Evolutionary conservation across 2,888 invertebrate genomes (phyloP).

Genomic region (Mythimna ferrago): DNA sequence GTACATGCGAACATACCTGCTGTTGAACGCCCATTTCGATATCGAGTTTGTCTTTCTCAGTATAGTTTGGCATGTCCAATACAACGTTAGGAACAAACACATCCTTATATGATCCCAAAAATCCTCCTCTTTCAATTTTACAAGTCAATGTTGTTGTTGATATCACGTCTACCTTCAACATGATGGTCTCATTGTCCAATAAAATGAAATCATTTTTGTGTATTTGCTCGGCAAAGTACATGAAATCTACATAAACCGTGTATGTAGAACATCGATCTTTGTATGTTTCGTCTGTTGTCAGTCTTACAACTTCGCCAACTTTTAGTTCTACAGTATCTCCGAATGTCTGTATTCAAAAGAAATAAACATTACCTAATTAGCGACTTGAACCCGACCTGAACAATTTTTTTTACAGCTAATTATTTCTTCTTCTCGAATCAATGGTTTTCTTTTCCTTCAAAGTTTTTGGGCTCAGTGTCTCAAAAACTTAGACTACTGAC

Average conservation of each 20-base stretch:
- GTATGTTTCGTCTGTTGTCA: constrained; percentile 91
- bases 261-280: constrained; percentile 89
- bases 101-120: constrained; percentile 82
- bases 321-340: constrained; percentile 81
- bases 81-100: constrained; percentile 84
- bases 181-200: constrained; percentile 93
- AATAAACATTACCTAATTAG: too few species aligned
- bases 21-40: constrained; percentile 80
- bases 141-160: constrained; percentile 84
- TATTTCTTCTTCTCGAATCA: too few species aligned
- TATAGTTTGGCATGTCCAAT: constrained; percentile 82
- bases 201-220: constrained; percentile 86
- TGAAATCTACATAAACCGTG: constrained; percentile 90
- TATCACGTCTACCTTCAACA: constrained; percentile 92
- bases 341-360: constrained; percentile 71
- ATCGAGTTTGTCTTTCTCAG: constrained; percentile 79
- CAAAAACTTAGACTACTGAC: too few species aligned
- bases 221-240: constrained; percentile 86
- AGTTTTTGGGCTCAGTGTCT: too few species aligned
- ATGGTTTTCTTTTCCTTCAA: too few species aligned
- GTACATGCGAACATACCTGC: constrained; percentile 68
- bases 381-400: too few species aligned
- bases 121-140: constrained; percentile 82
- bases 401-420: too few species aligned
- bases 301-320: constrained; percentile 83